Base-by-base conservation (phyloP, 2,113 vertebrate genomes). In the Onychostoma macrolepis region DNA sequence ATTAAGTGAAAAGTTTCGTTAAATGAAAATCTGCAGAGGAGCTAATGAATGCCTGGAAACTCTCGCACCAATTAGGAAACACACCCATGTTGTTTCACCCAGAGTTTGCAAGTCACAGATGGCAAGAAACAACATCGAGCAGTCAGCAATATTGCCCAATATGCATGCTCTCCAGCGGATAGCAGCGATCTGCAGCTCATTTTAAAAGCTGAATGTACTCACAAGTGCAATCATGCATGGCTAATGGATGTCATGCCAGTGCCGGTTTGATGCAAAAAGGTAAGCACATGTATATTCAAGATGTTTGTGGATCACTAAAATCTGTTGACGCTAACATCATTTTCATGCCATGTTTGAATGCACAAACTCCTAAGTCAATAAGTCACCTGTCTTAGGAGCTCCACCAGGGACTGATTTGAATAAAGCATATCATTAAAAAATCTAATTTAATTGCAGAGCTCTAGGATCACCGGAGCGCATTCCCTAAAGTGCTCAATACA, bases 371-470 rank as follows among this genome's bases (percentile, higher is more conserved):
- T 82, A 30, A 86, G 80, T 88, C 69, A 84, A 50, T 80, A 90
- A 87, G 89, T 90, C 81, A 91, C 81, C 80, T 89, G 87, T 84
- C 53, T 86, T 50, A 33, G 45, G n/a, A 19, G 82, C 43, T 74
- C 86, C 81, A 61, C 17, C 11, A 71, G 45, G 78, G 65, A 38
- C 10, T 41, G 28, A 88, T 89, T 63, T 88, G n/a, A 90, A 89
- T 89, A 81, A 86, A 87, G 33, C 75, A 77, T 65, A 80, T 88
- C 38, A 80, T 91, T 88, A 89, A 88, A 81, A 82, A 84, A 75
- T 17, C 43, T 33, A 58, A 80, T 58, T 85, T 86, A 85, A 90
- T 88, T 90, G 77, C 82, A n/a, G 38, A 24, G 53, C 50, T 85
- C 26, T 30, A 74, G 41, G 65, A 58, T 85, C 63, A 80, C 56